Conservation (phyloP, 2,113 vertebrate genomes). For the Perca fluviatilis region DNA sequence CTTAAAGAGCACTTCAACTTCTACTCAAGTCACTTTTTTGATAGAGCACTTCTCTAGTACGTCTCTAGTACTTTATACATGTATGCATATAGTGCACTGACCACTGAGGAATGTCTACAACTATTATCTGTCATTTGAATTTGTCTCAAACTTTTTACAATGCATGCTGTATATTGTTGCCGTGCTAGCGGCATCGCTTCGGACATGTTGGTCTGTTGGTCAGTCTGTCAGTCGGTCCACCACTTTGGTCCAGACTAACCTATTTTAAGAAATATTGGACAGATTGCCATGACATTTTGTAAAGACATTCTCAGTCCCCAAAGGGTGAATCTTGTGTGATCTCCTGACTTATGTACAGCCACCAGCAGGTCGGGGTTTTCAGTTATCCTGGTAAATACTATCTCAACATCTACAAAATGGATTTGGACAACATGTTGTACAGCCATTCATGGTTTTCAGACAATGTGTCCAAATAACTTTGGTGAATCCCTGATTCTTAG, state of each 20-base stretch:
- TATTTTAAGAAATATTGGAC: background rate
- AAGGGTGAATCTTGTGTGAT: background rate
- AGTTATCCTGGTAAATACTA: background rate
- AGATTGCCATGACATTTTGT: background rate
- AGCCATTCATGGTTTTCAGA: background rate
- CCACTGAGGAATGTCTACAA: background rate
- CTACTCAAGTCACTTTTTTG: too few relatives aligned
- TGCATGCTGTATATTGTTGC: background rate
- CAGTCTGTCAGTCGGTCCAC: background rate
- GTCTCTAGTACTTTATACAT: too few relatives aligned
- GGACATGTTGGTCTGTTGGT: background rate
- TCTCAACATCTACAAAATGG: background rate
- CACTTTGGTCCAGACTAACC: background rate
- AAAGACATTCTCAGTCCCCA: background rate
- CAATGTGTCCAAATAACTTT: too few relatives aligned
- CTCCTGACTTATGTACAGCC: background rate
- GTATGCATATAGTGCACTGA: background rate
- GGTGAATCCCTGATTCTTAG: background rate
- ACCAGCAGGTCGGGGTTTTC: background rate
- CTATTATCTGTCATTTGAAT: background rate
- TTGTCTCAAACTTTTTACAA: background rate
- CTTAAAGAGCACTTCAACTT: too few relatives aligned
- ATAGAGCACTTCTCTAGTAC: too few relatives aligned
- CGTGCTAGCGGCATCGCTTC: background rate
- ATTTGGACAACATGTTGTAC: too few relatives aligned